Evolutionary conservation across 2,113 vertebrate genomes (phyloP).

Genomic region (Urocynchramus pylzowi): DNA sequence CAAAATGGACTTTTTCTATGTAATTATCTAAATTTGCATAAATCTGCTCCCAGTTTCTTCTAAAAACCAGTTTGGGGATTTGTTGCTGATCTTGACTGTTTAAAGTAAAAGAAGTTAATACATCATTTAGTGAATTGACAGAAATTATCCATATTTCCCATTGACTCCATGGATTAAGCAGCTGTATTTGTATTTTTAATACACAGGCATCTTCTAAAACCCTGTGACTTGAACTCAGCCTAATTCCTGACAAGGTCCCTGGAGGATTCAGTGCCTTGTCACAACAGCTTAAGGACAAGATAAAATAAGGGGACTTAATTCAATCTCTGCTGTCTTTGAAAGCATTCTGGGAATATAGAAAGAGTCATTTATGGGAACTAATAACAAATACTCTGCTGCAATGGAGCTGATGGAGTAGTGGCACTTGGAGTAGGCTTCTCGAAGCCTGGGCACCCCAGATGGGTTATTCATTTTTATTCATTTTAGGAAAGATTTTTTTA

Average conservation of each 20-base stretch:
- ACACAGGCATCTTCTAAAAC: neutral
- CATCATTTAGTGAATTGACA: neutral
- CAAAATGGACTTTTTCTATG: neutral
- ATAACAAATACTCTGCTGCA: neutral
- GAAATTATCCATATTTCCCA: neutral
- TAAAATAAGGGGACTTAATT: slow-evolving; percentile 26
- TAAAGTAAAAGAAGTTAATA: neutral
- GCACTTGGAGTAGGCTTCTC: neutral
- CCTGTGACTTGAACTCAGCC: neutral
- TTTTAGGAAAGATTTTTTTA: neutral
- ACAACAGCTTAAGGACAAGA: slow-evolving; percentile 23
- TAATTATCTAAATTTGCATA: neutral
- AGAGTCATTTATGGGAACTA: neutral
- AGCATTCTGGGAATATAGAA: neutral
- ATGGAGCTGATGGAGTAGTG: neutral
- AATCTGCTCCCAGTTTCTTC: neutral
- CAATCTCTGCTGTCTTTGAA: slow-evolving; percentile 13
- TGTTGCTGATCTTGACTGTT: neutral
- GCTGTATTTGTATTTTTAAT: neutral
- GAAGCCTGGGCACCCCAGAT: neutral
- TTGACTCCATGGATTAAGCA: neutral
- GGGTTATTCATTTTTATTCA: neutral
- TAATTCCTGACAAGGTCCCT: neutral
- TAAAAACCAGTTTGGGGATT: neutral
- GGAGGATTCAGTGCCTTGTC: neutral